A percentile compares a stretch with the other conserved stretches of the same genome.
Evolutionary conservation across 2,888 invertebrate species (phyloP).

Genomic region (Entomobrya multifasciata): DNA sequence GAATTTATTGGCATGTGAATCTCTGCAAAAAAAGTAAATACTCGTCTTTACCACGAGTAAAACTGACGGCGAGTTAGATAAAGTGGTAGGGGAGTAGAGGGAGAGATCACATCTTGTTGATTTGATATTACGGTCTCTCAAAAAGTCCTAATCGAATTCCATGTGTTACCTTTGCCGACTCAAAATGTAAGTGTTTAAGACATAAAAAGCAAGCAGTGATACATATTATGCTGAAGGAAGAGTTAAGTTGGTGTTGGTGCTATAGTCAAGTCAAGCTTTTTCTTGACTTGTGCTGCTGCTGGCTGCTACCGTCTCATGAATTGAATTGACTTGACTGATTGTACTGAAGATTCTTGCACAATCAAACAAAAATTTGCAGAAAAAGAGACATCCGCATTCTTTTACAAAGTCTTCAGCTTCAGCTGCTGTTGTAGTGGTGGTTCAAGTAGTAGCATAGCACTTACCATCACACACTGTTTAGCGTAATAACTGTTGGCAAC

Average conservation of each 20-base stretch:
- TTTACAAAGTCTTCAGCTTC: constrained; percentile 51
- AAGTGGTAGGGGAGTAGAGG: too few species aligned
- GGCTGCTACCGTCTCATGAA: not conserved
- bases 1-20: too few species aligned
- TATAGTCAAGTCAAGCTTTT: constrained; percentile 10
- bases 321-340: not conserved
- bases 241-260: not conserved
- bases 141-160: too few species aligned
- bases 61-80: too few species aligned
- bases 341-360: not conserved
- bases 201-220: not conserved
- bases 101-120: too few species aligned
- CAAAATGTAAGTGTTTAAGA: not conserved
- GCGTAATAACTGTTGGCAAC: not conserved
- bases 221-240: not conserved
- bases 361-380: constrained; percentile 65
- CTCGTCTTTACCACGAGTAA: too few species aligned
- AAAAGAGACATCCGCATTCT: constrained; percentile 72
- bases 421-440: not conserved
- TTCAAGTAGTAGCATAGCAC: not conserved
- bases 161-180: too few species aligned
- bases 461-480: not conserved
- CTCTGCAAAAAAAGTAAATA: too few species aligned
- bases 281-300: not conserved
- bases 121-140: too few species aligned